phyloP scores from a whole-genome alignment of 2,797 vertebrate species.

The Myotis findleyi region DNA sequence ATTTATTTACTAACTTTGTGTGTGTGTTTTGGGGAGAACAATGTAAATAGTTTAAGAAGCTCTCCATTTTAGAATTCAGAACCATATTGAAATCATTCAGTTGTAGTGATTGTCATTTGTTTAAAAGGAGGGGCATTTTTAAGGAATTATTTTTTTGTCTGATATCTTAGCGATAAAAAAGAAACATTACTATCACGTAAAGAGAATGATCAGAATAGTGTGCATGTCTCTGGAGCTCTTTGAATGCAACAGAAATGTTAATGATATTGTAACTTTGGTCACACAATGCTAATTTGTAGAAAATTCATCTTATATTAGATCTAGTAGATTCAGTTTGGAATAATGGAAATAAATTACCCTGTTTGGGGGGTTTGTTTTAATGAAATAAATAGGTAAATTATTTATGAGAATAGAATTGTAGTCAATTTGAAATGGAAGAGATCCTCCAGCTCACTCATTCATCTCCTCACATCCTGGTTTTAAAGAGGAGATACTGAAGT shows the following conservation, averaged over 20 bases:
- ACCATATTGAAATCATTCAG: background rate
- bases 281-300: constrained; percentile 5
- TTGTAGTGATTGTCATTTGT: constrained; percentile 13
- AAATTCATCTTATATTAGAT: background rate
- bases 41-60: constrained; percentile 19
- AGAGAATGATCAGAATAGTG: background rate
- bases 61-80: background rate
- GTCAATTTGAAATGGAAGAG: background rate
- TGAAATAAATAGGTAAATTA: background rate
- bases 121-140: constrained; percentile 35
- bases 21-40: background rate
- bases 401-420: background rate
- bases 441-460: background rate
- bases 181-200: background rate
- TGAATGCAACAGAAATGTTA: constrained; percentile 22
- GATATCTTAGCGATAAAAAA: constrained; percentile 27
- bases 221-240: background rate
- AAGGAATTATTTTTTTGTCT: constrained; percentile 9
- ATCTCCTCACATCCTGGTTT: background rate
- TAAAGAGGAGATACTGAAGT: background rate
- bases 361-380: background rate
- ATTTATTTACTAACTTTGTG: background rate
- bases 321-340: background rate
- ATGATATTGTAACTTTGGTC: background rate
- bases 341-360: background rate